These are phyloP conservation scores for Callyntrura sp. DNA, from an alignment of 2,888 invertebrate species.

Conservation along the genomic window DNA sequence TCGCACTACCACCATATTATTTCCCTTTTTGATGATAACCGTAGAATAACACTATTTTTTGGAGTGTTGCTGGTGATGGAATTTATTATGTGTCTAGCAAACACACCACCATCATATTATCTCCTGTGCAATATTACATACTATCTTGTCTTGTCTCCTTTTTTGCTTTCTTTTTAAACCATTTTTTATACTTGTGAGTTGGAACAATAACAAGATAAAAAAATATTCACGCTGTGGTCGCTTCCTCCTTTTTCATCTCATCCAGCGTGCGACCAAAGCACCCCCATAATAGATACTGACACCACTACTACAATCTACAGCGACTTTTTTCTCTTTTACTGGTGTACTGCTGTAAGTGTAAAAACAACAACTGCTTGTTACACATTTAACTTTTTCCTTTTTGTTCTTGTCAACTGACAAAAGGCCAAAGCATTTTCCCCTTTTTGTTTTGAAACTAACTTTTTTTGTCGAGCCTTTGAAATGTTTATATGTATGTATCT, in stretches of 20 bases:
- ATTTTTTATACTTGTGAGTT: conserved; percentile 5
- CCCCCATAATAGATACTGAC: conserved; percentile 50
- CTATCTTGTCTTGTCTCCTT: conserved; percentile 20
- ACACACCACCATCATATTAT: conserved; percentile 32
- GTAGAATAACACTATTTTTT: conserved; percentile 16
- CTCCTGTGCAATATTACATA: not conserved
- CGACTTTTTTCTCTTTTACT: conserved; percentile 27
- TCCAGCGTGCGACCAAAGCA: conserved; percentile 3
- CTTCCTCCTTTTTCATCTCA: conserved; percentile 51
- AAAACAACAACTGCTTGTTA: conserved; percentile 11
- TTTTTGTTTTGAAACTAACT: not conserved
- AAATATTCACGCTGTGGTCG: conserved; percentile 60
- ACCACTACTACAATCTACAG: no score
- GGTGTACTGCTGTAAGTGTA: no score
- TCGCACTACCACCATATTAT: no score
- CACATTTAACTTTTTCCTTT: not conserved
- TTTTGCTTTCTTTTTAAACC: conserved; percentile 1
- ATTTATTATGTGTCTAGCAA: conserved; percentile 32
- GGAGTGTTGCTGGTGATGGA: not conserved
- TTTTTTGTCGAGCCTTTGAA: conserved; percentile 3
- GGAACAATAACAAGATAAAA: conserved; percentile 42
- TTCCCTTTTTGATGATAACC: conserved; percentile 24
- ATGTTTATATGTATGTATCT: not conserved
- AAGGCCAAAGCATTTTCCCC: conserved; percentile 40
- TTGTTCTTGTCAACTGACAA: conserved; percentile 50